Evolutionary conservation across 2,888 invertebrate genomes (phyloP).

Genomic region (Eubasilissa splendida): DNA sequence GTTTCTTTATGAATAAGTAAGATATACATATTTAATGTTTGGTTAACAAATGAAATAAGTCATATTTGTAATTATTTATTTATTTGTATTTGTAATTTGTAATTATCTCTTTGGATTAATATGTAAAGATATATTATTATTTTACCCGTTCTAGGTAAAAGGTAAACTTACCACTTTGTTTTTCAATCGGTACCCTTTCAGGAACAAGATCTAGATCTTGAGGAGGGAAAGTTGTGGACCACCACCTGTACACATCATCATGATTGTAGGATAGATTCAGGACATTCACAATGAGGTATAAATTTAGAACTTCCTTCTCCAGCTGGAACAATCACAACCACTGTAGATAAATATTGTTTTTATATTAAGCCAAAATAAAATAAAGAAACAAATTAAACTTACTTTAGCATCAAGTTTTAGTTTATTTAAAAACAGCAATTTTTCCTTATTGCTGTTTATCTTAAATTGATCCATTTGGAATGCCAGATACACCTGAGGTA

Average conservation of each 20-base stretch:
- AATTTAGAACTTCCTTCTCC: constrained; percentile 76
- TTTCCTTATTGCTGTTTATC: constrained; percentile 74
- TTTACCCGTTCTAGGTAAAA: not conserved
- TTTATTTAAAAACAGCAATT: constrained; percentile 72
- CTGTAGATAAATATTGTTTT: no score
- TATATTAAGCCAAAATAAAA: no score
- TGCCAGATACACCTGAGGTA: constrained; percentile 76
- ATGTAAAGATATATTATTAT: not conserved
- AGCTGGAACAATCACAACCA: constrained; percentile 64
- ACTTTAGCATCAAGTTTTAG: constrained; percentile 79
- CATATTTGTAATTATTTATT: no score
- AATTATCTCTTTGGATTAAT: no score
- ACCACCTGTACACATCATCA: constrained; percentile 65
- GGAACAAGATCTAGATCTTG: constrained; percentile 60
- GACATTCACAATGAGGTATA: constrained; percentile 80
- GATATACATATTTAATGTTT: no score
- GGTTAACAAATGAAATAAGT: no score
- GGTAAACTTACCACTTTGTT: constrained; percentile 17
- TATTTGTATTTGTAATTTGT: no score
- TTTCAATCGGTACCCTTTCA: constrained; percentile 38
- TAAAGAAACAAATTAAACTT: constrained; percentile 37
- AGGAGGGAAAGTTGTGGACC: constrained; percentile 60
- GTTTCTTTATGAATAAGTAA: no score
- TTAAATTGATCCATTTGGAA: constrained; percentile 77
- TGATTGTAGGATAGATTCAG: constrained; percentile 77